phyloP scores from a whole-genome alignment of 2,888 invertebrate genomes.

The Conops quadrifasciatus region DNA sequence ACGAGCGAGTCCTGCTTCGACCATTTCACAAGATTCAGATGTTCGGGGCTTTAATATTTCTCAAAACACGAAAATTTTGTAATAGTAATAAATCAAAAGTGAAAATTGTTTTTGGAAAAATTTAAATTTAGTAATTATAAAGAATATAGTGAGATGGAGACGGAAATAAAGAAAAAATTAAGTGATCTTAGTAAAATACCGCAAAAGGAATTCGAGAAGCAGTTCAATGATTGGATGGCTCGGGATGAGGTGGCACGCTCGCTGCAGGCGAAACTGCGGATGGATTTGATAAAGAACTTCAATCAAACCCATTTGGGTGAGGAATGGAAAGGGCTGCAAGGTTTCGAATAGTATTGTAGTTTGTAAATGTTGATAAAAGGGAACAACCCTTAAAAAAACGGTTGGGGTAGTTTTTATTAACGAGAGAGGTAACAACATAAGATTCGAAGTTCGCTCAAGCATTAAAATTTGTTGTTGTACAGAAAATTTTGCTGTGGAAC shows the following conservation, averaged over 20 bases:
- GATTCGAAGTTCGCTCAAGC: too few species aligned
- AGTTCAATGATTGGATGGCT: slow-evolving; percentile 61
- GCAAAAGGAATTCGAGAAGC: slow-evolving; percentile 58
- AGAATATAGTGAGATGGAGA: slow-evolving; percentile 35
- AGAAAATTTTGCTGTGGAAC: too few species aligned
- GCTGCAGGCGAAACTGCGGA: slow-evolving; percentile 59
- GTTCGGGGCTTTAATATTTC: background rate
- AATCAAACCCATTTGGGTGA: slow-evolving; percentile 61
- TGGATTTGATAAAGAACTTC: slow-evolving; percentile 59
- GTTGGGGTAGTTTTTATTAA: too few species aligned
- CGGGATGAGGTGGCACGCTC: slow-evolving; percentile 58
- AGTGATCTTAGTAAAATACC: slow-evolving; percentile 57
- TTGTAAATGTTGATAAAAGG: too few species aligned
- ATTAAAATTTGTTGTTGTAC: too few species aligned
- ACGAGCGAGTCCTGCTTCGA: too few species aligned
- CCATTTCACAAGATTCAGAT: too few species aligned
- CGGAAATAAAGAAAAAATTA: slow-evolving; percentile 49
- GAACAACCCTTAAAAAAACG: too few species aligned
- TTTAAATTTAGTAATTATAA: background rate
- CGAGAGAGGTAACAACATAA: too few species aligned
- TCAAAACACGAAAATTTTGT: too few species aligned
- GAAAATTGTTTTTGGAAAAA: background rate
- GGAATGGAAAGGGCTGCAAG: slow-evolving; percentile 27
- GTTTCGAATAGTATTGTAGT: too few species aligned
- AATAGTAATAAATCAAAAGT: background rate